These are phyloP conservation scores for Cherax destructor DNA, from an alignment of 1,140 invertebrate species.

Conservation along the genomic window DNA sequence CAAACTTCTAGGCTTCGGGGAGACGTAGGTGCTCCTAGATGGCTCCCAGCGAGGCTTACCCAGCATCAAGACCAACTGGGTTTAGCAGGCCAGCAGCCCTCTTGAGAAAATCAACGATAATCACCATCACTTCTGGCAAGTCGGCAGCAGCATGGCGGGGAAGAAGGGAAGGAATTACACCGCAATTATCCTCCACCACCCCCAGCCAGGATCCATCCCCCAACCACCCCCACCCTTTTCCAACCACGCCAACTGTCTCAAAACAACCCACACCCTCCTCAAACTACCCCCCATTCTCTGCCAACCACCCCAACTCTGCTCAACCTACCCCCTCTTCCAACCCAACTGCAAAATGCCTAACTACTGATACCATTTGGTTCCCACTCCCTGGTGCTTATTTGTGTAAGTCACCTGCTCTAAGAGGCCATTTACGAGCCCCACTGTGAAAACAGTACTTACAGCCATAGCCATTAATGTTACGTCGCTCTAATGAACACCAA, in stretches of 20 bases:
- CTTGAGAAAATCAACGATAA: slow-evolving; percentile 34
- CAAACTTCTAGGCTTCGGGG: neutral
- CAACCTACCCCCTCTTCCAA: no score
- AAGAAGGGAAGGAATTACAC: slow-evolving; percentile 54
- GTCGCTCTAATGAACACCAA: no score
- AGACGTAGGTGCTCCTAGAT: neutral
- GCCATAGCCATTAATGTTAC: no score
- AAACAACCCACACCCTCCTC: neutral
- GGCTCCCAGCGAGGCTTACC: slow-evolving; percentile 18
- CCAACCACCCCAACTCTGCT: neutral
- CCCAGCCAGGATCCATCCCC: neutral
- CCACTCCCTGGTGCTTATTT: no score
- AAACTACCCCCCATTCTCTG: neutral
- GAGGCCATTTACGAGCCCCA: no score
- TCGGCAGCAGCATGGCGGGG: slow-evolving; percentile 33
- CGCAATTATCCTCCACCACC: slow-evolving; percentile 40
- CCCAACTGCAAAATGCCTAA: neutral
- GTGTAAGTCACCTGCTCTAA: no score
- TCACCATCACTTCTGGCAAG: slow-evolving; percentile 45
- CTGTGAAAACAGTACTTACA: no score
- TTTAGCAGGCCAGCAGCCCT: slow-evolving; percentile 33
- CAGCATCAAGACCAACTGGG: slow-evolving; percentile 30
- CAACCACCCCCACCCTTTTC: neutral
- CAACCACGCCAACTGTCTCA: slow-evolving; percentile 10
- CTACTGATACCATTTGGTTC: neutral